A percentile compares a stretch with the other conserved stretches of the same genome.
phyloP scores from a whole-genome alignment of 2,797 vertebrate species.

The Pseudochirops cupreus region DNA sequence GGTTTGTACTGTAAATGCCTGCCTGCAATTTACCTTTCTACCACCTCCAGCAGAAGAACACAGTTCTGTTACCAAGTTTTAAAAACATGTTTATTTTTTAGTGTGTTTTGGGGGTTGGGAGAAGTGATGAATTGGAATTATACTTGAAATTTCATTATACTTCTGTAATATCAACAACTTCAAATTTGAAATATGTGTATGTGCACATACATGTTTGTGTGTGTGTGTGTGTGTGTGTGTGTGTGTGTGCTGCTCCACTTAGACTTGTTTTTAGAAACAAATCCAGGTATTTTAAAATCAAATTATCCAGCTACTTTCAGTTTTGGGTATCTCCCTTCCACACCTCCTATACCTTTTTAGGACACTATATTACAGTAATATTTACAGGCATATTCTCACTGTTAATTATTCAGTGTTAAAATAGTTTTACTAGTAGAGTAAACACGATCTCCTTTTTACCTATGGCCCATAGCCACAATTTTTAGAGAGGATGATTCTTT shows the following conservation, averaged over 20 bases:
- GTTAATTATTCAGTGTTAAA: constrained; percentile 39
- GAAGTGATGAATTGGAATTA: constrained; percentile 29
- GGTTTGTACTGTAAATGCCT: constrained; percentile 40
- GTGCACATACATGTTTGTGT: not conserved
- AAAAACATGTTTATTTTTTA: constrained; percentile 12
- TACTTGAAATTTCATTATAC: constrained; percentile 11
- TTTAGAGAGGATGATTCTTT: constrained; percentile 44
- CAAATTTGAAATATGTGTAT: not conserved
- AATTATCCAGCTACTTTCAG: not conserved
- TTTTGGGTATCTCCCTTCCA: not conserved
- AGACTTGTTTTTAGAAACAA: not conserved
- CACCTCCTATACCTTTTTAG: constrained; percentile 3
- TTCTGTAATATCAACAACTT: not conserved
- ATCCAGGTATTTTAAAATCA: not conserved
- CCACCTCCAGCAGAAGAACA: constrained; percentile 54
- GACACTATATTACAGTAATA: not conserved
- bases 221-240: not conserved
- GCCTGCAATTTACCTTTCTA: constrained; percentile 46
- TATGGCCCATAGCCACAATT: constrained; percentile 14
- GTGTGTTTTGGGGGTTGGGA: not conserved
- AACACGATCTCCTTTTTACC: constrained; percentile 19
- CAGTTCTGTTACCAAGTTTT: constrained; percentile 52
- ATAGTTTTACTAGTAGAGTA: constrained; percentile 40
- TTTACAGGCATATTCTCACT: constrained; percentile 41
- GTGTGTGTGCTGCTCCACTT: not conserved